Base-by-base conservation (phyloP, 2,113 vertebrate genomes). In the Gavia stellata region DNA sequence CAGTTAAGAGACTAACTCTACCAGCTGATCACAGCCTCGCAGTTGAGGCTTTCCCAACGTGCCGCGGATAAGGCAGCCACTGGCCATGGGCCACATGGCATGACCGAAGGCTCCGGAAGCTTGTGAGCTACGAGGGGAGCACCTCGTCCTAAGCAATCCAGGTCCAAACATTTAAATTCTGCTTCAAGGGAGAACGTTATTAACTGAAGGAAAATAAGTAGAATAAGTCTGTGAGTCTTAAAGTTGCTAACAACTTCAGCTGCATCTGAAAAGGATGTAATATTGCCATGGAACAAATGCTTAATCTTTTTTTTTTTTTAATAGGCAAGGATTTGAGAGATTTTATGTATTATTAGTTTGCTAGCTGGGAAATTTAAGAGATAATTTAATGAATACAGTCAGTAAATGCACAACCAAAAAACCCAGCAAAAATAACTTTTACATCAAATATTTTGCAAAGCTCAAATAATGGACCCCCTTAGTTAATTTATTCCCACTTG, bases 361-460 rank as follows among this genome's bases (percentile, higher is more conserved):
- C 71, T 71, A 84, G 56, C 63, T 74, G 71, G 71, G 89, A 95
- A 95, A 96, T 91, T 73, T 90, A 91, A 84, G 78, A 95, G 62
- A 90, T 91, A 95, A 92, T 91, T 71, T 91, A 95, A 96, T 61
- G 36, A 91, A 83, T 80, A 80, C 50, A 71, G 29, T 87, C 75
- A 80, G 49, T 44, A 71, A 89, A 82, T 26, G 79, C 42, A 82
- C 59, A 91, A 88, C 40, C 26, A 72, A 85, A 94, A 92, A 82
- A 9, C 0, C 5, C 25, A 66, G 82, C 50, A 90, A 90, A 94
- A 97, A 87, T 72, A 77, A 81, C 89, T 88, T 91, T 36, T 28
- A 73, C n/a, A 91, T 94, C 83, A 83, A 97, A 94, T 79, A 84
- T 88, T 97, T 95, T 90, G 55, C 81, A 88, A 91, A 86, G 81